A percentile compares a stretch with the other conserved stretches of the same genome.
Conservation (phyloP, 2,888 invertebrate genomes). For the Cryptocephalus primarius region DNA sequence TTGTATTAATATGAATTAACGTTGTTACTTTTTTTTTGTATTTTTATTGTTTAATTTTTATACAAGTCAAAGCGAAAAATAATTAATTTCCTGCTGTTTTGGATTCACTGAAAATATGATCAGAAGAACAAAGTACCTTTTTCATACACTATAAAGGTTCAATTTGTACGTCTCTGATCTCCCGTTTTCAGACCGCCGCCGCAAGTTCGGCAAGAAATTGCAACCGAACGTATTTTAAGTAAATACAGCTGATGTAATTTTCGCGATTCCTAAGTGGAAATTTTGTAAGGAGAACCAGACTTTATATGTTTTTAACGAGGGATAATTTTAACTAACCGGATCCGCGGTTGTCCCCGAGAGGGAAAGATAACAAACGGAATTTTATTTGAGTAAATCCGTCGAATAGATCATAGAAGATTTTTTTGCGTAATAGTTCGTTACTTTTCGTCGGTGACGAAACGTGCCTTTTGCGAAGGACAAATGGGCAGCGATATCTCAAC, state of each 20-base stretch:
- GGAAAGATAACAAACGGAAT: background rate
- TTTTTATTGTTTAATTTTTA: too few relatives aligned
- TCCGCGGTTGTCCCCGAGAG: background rate
- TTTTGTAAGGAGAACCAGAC: background rate
- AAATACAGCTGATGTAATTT: slow-evolving; percentile 22
- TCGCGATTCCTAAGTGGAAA: slow-evolving; percentile 20
- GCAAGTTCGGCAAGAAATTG: slow-evolving; percentile 11
- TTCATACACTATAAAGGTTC: too few relatives aligned
- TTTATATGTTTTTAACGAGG: too few relatives aligned
- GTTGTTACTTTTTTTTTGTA: too few relatives aligned
- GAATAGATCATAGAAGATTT: background rate
- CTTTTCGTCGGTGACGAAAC: background rate
- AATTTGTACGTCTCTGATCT: too few relatives aligned
- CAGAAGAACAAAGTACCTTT: too few relatives aligned
- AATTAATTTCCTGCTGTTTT: too few relatives aligned
- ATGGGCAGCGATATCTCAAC: too few relatives aligned
- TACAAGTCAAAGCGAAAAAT: too few relatives aligned
- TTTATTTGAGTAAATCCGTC: background rate
- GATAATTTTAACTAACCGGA: background rate
- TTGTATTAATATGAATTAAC: too few relatives aligned
- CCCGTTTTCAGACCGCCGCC: too few relatives aligned
- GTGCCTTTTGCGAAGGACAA: background rate
- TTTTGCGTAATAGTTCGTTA: background rate
- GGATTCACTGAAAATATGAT: too few relatives aligned
- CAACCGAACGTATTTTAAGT: slow-evolving; percentile 24